phyloP scores from a whole-genome alignment of 2,888 invertebrate genomes.

The Trisateles emortualis region DNA sequence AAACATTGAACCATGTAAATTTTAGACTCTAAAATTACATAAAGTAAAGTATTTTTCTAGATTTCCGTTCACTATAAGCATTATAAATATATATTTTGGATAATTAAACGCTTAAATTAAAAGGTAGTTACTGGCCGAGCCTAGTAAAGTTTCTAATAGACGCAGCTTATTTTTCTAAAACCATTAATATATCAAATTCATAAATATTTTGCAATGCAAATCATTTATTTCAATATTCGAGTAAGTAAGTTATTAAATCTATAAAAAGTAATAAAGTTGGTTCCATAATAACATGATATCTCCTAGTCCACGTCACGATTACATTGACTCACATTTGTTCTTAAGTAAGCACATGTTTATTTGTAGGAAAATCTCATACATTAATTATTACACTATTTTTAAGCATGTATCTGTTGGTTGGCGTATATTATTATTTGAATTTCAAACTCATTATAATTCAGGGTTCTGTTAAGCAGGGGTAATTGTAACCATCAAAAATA shows the following conservation, averaged over 20 bases:
- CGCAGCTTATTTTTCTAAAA: conserved; percentile 36
- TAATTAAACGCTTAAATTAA: conserved; percentile 32
- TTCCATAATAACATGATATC: conserved; percentile 13
- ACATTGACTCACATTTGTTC: conserved; percentile 30
- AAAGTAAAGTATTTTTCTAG: conserved; percentile 25
- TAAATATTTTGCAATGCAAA: conserved; percentile 47
- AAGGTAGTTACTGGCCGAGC: conserved; percentile 30
- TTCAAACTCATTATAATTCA: neutral
- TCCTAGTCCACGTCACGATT: conserved; percentile 27
- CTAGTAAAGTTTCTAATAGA: conserved; percentile 25
- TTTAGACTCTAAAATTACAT: conserved; percentile 32
- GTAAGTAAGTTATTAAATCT: conserved; percentile 41
- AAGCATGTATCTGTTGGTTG: conserved; percentile 66
- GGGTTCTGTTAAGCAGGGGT: neutral
- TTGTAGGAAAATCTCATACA: conserved; percentile 33
- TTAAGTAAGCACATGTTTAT: conserved; percentile 43
- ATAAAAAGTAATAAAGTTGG: conserved; percentile 28
- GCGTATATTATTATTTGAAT: conserved; percentile 44
- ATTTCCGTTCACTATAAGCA: conserved; percentile 26
- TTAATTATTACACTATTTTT: conserved; percentile 47
- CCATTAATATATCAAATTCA: conserved; percentile 38
- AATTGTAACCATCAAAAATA: no score
- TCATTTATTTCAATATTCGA: conserved; percentile 34
- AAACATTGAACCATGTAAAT: conserved; percentile 39
- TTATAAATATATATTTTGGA: conserved; percentile 34